These are phyloP conservation scores for Aldabrachelys gigantea DNA, from an alignment of 2,113 vertebrate genomes.

Conservation along the genomic window DNA sequence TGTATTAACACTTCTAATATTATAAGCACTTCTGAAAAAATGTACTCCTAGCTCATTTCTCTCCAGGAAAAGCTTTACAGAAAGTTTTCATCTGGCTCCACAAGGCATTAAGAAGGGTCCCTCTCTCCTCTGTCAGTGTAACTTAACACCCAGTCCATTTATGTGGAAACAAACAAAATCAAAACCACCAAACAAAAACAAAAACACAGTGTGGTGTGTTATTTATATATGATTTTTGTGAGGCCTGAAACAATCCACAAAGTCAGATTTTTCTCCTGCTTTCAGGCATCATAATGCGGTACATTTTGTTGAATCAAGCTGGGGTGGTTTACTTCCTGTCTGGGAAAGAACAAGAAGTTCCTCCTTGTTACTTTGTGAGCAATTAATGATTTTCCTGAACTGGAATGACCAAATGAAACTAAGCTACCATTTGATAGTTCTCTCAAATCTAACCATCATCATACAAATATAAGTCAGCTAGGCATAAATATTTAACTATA, in stretches of 20 bases:
- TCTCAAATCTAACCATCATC: conserved; percentile 11
- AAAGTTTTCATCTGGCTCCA: rapidly evolving
- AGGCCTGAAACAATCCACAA: background rate
- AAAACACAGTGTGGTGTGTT: background rate
- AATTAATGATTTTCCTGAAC: conserved; percentile 47
- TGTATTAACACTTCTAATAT: rapidly evolving
- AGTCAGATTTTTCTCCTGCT: background rate
- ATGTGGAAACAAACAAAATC: background rate
- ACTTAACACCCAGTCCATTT: background rate
- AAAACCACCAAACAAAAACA: background rate
- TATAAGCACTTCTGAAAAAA: rapidly evolving
- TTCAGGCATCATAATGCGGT: background rate
- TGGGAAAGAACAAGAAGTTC: conserved; percentile 68
- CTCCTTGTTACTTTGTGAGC: conserved; percentile 32
- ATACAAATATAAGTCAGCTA: conserved; percentile 20
- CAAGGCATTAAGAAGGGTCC: too few species aligned
- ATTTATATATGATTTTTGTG: background rate
- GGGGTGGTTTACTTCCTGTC: conserved; percentile 52
- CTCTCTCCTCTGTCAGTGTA: rapidly evolving
- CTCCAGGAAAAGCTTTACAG: background rate
- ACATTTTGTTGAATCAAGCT: background rate
- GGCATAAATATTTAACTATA: conserved; percentile 48
- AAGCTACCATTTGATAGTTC: background rate
- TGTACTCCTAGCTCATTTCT: background rate
- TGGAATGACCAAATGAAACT: conserved; percentile 39